Conservation (phyloP, 1,140 invertebrate genomes). For the Trichonephila clavipes region DNA sequence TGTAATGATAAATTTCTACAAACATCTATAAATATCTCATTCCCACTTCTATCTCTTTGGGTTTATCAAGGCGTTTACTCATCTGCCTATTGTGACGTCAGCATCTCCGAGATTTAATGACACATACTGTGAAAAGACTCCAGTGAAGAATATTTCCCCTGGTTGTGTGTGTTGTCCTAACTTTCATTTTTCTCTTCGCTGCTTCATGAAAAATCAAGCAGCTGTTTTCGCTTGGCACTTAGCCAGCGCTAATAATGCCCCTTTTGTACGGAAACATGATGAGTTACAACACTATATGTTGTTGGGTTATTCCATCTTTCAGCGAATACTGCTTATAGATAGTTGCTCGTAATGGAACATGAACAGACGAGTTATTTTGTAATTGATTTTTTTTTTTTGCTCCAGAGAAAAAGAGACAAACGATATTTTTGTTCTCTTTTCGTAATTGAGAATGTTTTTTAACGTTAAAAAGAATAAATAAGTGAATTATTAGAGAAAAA, state of each 20-base stretch:
- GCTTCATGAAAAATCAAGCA: conserved; percentile 36
- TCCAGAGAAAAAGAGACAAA: no score
- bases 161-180: conserved; percentile 3
- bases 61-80: conserved; percentile 13
- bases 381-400: no score
- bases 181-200: conserved; percentile 6
- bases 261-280: neutral
- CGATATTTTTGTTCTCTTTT: no score
- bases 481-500: no score
- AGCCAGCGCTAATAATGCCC: conserved; percentile 19
- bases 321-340: neutral
- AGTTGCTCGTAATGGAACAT: neutral
- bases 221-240: conserved; percentile 43
- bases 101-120: neutral
- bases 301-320: neutral
- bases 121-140: neutral
- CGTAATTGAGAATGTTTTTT: no score
- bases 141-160: neutral
- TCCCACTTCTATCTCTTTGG: neutral
- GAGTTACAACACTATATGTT: neutral
- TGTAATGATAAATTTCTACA: neutral
- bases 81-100: conserved; percentile 12
- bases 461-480: no score
- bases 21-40: neutral
- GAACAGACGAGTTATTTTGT: neutral